These are phyloP conservation scores for Gouania willdenowi DNA, from an alignment of 2,797 vertebrate species.

Conservation along the genomic window DNA sequence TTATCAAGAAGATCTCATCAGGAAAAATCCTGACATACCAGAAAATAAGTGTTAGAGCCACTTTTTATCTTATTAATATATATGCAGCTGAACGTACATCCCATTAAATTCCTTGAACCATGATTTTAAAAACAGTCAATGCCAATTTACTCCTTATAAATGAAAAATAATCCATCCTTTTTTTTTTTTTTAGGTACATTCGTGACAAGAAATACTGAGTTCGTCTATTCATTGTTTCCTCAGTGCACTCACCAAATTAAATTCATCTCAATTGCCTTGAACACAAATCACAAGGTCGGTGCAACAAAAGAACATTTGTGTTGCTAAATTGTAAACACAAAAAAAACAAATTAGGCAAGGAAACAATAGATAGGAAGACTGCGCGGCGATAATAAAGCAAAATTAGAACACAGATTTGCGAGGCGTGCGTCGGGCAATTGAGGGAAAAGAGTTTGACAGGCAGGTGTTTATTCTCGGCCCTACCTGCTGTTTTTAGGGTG, in stretches of 20 bases:
- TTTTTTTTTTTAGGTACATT: slow-evolving; percentile 23
- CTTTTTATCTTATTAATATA: slow-evolving; percentile 21
- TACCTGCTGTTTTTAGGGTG: slow-evolving; percentile 57
- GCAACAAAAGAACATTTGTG: slow-evolving; percentile 64
- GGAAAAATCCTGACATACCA: background rate
- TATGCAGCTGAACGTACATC: slow-evolving; percentile 7
- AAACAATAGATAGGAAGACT: slow-evolving; percentile 68
- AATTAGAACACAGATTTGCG: slow-evolving; percentile 62
- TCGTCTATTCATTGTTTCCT: slow-evolving; percentile 11
- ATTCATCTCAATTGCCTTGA: slow-evolving; percentile 57
- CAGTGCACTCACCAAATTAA: slow-evolving; percentile 46
- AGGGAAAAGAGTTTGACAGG: slow-evolving; percentile 54
- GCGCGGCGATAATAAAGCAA: slow-evolving; percentile 59
- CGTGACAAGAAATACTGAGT: slow-evolving; percentile 29
- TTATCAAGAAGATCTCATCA: slow-evolving; percentile 39
- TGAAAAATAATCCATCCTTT: slow-evolving; percentile 56
- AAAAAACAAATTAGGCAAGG: slow-evolving; percentile 70
- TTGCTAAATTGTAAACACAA: slow-evolving; percentile 59
- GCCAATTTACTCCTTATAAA: slow-evolving; percentile 50
- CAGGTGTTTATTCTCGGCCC: slow-evolving; percentile 41
- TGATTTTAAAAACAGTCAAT: slow-evolving; percentile 36
- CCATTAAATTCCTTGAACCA: slow-evolving; percentile 11
- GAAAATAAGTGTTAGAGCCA: slow-evolving; percentile 5
- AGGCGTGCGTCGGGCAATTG: slow-evolving; percentile 57
- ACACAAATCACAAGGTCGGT: slow-evolving; percentile 52